phyloP scores from a whole-genome alignment of 2,113 vertebrate genomes.

The Poeciliopsis retropinna region DNA sequence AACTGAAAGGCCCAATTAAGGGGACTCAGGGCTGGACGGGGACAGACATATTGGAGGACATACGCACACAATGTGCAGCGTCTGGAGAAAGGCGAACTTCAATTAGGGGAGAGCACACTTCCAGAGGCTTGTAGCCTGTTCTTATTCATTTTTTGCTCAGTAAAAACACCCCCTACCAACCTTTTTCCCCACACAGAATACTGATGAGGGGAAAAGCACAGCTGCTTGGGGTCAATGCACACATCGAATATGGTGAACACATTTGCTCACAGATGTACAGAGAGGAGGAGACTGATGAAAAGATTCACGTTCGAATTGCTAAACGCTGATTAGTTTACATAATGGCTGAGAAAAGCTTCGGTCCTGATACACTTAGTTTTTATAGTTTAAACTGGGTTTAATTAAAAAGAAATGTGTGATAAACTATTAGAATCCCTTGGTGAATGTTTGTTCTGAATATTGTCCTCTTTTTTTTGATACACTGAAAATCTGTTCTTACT shows the following conservation, averaged over 20 bases:
- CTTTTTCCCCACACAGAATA: constrained; percentile 57
- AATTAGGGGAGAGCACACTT: constrained; percentile 75
- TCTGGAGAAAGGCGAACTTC: constrained; percentile 75
- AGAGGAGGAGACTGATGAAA: constrained; percentile 38
- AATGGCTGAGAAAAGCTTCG: constrained; percentile 25
- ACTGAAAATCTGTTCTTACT: background rate
- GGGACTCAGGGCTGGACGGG: constrained; percentile 60
- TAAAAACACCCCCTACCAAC: constrained; percentile 29
- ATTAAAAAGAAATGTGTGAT: constrained; percentile 23
- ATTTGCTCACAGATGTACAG: constrained; percentile 50
- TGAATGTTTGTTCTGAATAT: background rate
- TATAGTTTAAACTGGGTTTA: constrained; percentile 31
- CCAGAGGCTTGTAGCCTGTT: constrained; percentile 70
- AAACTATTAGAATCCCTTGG: background rate
- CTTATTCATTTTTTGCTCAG: constrained; percentile 60
- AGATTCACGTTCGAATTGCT: constrained; percentile 33
- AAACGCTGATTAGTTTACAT: constrained; percentile 44
- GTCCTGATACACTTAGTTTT: constrained; percentile 26
- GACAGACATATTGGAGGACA: constrained; percentile 78
- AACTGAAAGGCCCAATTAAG: constrained; percentile 82
- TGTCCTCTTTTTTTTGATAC: background rate
- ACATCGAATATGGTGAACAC: constrained; percentile 29
- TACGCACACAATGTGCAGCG: constrained; percentile 75
- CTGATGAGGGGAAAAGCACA: constrained; percentile 75
- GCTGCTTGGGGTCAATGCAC: constrained; percentile 66